phyloP scores from a whole-genome alignment of 2,888 invertebrate species.

The Tryphoninae sp. region DNA sequence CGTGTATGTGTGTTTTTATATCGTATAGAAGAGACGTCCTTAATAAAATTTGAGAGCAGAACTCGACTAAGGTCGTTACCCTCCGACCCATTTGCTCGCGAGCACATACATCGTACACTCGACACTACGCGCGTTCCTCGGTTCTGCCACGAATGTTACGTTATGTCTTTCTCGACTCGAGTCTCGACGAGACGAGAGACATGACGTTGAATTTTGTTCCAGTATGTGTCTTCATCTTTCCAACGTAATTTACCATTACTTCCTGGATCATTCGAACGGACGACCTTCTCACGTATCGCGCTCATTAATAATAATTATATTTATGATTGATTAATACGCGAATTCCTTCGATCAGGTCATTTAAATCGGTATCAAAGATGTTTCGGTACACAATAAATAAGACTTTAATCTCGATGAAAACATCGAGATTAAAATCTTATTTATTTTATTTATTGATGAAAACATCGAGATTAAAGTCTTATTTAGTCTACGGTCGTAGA shows the following conservation, averaged over 20 bases:
- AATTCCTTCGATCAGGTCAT: too few species aligned
- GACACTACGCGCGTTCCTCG: constrained; percentile 31
- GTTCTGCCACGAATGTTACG: constrained; percentile 1
- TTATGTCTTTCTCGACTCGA: constrained; percentile 12
- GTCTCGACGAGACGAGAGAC: neutral
- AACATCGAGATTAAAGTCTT: too few species aligned
- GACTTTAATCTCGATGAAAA: neutral
- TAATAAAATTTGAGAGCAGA: constrained; percentile 74
- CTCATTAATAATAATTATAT: too few species aligned
- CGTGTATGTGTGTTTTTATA: constrained; percentile 1
- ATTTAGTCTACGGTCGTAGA: neutral
- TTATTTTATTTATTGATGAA: too few species aligned
- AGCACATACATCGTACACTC: constrained; percentile 52
- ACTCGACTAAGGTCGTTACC: constrained; percentile 71
- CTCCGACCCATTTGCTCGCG: constrained; percentile 71
- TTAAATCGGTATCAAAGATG: too few species aligned
- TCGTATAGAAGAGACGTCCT: constrained; percentile 63
- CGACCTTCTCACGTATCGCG: too few species aligned
- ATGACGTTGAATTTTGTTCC: neutral
- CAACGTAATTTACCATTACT: too few species aligned
- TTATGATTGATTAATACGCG: too few species aligned
- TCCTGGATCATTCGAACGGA: too few species aligned
- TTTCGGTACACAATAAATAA: neutral
- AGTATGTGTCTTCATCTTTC: neutral
- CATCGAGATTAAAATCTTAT: too few species aligned